Evolutionary conservation across 1,140 invertebrate species (phyloP), one percentile per base, ranked within the genome.

Genomic region (Drosophila hydei): DNA sequence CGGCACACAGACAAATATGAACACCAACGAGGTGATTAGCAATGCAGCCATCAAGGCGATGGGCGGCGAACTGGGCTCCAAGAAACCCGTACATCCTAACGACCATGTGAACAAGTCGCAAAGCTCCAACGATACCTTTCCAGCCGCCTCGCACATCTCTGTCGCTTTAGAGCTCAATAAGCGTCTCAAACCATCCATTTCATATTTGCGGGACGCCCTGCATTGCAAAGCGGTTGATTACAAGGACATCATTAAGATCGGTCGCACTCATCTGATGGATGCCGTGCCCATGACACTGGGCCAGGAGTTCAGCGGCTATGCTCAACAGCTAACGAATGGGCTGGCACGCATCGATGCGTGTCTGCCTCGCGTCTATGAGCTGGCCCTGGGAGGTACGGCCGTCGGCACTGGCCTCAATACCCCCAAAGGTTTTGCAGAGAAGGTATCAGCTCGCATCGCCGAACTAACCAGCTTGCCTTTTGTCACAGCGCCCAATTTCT

Each of bases 21-120:
- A 99, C 91, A 96, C 97, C 1, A 99, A 99, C 92, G 99, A 99
- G 94, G 96, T 97, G 76, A 97, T 97, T 36, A 94, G 96, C 33
- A 99, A 99, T 92, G 93, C 98, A 50, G 99, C 99, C 0, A 99
- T 99, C 87, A 96, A 99, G 93, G 93, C 98, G 36, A 77, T 99
- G 38, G 98, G 98, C 12, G 99, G 99, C 4, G 93, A 96, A 79
- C 92, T 99, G 2, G 99, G 99, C 27, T 96, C 96, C 11, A 99
- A 99, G 92, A 94, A 92, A 47, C 98, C 98, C 0, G 98, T 99
- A 0, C 99, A 99, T 93, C 99, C 99, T 0, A 99, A 99, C 92
- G 99, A 99, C 92, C 99, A 99, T 93, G 99, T 99, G 21, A 99
- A 99, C 92, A 99, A 98, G 93, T 97, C 97, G 23, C 98, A 99